Base-by-base conservation (phyloP, 2,888 invertebrate genomes). In the Chalcosyrphus nemorum region DNA sequence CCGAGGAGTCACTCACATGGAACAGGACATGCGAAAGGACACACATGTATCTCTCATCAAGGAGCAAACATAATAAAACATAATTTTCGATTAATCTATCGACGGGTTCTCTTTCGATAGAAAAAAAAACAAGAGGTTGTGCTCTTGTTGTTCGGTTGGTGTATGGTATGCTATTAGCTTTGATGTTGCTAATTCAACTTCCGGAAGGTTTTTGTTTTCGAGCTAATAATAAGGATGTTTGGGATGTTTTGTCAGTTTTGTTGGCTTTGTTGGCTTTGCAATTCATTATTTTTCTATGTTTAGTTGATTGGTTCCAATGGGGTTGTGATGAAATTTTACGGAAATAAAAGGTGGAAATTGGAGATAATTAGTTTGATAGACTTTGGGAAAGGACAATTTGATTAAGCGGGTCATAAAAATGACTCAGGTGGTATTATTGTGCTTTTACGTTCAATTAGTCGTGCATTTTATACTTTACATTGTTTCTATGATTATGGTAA, bases 51-150 rank as follows among this genome's bases (percentile, higher is more conserved):
- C 52, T 70, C 70, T 52, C 80, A 70, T 75, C 74, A 74, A 71
- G 65, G 47, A 70, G 65, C 59, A 74, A 84, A 84, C 80, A 80
- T 54, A 84, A 80, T 84, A 80, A 80, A 84, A 84, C 74, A 80
- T 84, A 75, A 80, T 84, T 84, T 80, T 84, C 54, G 68, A 84
- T 84, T 80, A 80, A 80, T 84, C 80, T 80, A 65, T 80, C 75
- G 63, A 72, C 35, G 41, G 35, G 15, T n/a, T 50, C 45, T 71
- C 13, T 66, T 24, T 7, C 13, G 24, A 29, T 45, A 38, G 45
- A 75, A 47, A 29, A 47, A n/a, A n/a, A n/a, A n/a, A n/a, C n/a
- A n/a, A 38, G 56, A 32, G 17, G 27, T 61, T 29, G 38, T 47
- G 38, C 11, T 15, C 11, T 13, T 6, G 7, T 56, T 29, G 78